These are phyloP conservation scores for Chromis chromis DNA, from an alignment of 2,797 vertebrate genomes.

Conservation along the genomic window DNA sequence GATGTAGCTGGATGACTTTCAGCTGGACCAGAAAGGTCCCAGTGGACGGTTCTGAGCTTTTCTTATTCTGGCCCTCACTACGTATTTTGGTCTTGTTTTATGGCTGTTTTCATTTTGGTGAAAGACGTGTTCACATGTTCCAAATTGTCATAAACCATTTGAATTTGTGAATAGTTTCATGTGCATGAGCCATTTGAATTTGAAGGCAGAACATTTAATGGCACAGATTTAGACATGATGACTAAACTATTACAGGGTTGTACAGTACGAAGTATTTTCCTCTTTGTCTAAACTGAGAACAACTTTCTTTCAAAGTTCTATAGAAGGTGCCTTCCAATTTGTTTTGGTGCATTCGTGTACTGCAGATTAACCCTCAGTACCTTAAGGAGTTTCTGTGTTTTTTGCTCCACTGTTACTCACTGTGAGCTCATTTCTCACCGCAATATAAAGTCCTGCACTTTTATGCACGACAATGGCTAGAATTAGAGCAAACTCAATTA, in stretches of 20 bases:
- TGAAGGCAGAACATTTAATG: background rate
- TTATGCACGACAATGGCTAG: too few relatives aligned
- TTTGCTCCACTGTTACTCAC: too few relatives aligned
- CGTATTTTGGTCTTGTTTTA: slow-evolving; percentile 8
- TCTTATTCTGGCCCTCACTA: slow-evolving; percentile 6
- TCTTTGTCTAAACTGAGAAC: background rate
- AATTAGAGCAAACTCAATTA: too few relatives aligned
- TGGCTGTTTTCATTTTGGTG: slow-evolving; percentile 27
- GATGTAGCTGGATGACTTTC: slow-evolving; percentile 23
- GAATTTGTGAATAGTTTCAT: background rate
- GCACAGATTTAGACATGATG: background rate
- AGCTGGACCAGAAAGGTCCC: slow-evolving; percentile 25
- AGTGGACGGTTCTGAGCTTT: background rate
- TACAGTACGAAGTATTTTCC: background rate
- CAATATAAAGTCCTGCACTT: too few relatives aligned
- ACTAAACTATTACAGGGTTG: too few relatives aligned
- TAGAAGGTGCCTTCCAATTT: too few relatives aligned
- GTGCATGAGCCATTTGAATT: too few relatives aligned
- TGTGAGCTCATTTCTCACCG: too few relatives aligned
- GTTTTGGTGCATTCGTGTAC: too few relatives aligned
- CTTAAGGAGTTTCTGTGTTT: too few relatives aligned
- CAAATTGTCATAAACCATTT: slow-evolving; percentile 13
- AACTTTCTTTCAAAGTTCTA: too few relatives aligned
- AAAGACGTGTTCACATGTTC: slow-evolving; percentile 29
- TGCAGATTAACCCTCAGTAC: too few relatives aligned